These are phyloP conservation scores for Neelides folsomi DNA, from an alignment of 2,888 invertebrate species.

Conservation along the genomic window DNA sequence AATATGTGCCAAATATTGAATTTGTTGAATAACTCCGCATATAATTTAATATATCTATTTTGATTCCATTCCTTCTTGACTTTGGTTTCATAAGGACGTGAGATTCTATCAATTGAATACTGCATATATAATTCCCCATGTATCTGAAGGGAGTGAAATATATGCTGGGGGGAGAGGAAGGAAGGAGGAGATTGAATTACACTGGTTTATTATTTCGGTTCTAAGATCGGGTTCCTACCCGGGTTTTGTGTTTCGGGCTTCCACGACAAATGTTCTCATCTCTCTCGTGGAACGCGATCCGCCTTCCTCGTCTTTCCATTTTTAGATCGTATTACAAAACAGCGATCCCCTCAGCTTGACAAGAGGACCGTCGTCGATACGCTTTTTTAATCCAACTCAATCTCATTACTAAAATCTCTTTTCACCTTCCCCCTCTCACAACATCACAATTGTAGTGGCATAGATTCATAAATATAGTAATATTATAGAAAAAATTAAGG, in stretches of 20 bases:
- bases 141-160: background rate
- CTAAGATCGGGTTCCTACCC: slow-evolving; percentile 30
- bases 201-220: slow-evolving; percentile 32
- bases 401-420: slow-evolving; percentile 1
- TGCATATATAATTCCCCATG: too few relatives aligned
- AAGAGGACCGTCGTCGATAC: slow-evolving; percentile 7
- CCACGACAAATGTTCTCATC: slow-evolving; percentile 23
- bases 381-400: slow-evolving; percentile 9
- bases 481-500: too few relatives aligned
- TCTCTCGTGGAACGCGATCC: slow-evolving; percentile 20
- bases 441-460: too few relatives aligned
- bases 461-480: too few relatives aligned
- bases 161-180: slow-evolving; percentile 9
- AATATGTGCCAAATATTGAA: too few relatives aligned
- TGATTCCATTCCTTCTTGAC: too few relatives aligned
- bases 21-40: too few relatives aligned
- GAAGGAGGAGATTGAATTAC: slow-evolving; percentile 23
- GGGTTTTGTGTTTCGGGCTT: slow-evolving; percentile 29
- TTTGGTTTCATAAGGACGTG: too few relatives aligned
- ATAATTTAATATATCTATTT: too few relatives aligned
- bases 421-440: slow-evolving; percentile 6
- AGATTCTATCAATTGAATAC: too few relatives aligned
- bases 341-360: slow-evolving; percentile 17
- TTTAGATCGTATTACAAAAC: slow-evolving; percentile 20
- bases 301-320: slow-evolving; percentile 24